Percentiles rank a stretch among this genome's conserved stretches.
phyloP scores from a whole-genome alignment of 2,797 vertebrate species.

The Myripristis murdjan region DNA sequence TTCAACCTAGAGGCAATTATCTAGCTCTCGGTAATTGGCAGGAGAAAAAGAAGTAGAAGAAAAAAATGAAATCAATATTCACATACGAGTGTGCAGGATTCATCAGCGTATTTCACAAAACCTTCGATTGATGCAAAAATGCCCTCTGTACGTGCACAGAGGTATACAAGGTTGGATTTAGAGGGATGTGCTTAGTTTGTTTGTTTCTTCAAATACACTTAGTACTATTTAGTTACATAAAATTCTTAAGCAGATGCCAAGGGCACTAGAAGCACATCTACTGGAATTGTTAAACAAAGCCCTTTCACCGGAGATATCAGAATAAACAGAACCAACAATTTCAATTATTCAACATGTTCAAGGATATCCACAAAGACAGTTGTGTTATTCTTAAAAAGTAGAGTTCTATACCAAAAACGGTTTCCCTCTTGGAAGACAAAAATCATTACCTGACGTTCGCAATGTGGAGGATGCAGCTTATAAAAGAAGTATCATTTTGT shows the following conservation, averaged over 20 bases:
- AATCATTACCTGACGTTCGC: too few relatives aligned
- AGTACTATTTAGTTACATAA: conserved; percentile 7
- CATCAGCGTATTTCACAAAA: conserved; percentile 62
- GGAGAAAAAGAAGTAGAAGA: conserved; percentile 57
- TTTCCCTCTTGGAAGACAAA: too few relatives aligned
- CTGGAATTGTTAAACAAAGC: conserved; percentile 21
- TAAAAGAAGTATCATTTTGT: not conserved
- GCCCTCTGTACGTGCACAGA: conserved; percentile 35
- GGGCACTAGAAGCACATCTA: conserved; percentile 22
- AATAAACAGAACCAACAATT: conserved; percentile 12
- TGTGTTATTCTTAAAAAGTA: not conserved
- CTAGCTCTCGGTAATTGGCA: conserved; percentile 69
- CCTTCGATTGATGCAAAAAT: conserved; percentile 54
- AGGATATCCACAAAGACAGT: not conserved
- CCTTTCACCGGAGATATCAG: conserved; percentile 20
- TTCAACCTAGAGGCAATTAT: conserved; percentile 72
- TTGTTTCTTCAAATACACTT: conserved; percentile 7
- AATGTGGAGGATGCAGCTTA: not conserved
- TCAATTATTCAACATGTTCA: not conserved
- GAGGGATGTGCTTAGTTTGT: conserved; percentile 28
- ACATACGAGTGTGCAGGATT: conserved; percentile 59
- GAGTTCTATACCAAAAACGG: too few relatives aligned
- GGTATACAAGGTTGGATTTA: conserved; percentile 50
- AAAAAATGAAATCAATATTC: conserved; percentile 78
- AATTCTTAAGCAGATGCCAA: conserved; percentile 38